Evolutionary conservation across 2,113 vertebrate genomes (phyloP).

Genomic region (Tyrannus savana): DNA sequence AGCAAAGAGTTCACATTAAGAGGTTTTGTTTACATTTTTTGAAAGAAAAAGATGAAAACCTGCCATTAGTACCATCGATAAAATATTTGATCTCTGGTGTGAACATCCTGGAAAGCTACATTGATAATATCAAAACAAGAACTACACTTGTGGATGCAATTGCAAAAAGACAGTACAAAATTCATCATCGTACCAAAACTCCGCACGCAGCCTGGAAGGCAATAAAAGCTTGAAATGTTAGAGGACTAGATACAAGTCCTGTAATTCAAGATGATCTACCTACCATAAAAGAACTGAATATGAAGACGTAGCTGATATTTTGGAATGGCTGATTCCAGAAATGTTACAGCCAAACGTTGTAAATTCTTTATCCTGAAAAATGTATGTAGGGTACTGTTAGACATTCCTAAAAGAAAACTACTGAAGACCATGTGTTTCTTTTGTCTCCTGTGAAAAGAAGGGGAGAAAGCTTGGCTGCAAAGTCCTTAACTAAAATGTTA

Average conservation of each 20-base stretch:
- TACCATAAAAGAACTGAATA: not conserved
- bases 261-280: slow-evolving; percentile 18
- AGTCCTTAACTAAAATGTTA: slow-evolving; percentile 4
- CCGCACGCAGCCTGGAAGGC: not conserved
- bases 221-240: slow-evolving; percentile 12
- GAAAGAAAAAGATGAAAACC: slow-evolving; percentile 34
- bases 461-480: not conserved
- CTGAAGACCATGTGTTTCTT: not conserved
- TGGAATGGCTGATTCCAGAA: slow-evolving; percentile 16
- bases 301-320: not conserved
- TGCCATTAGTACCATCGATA: slow-evolving; percentile 16
- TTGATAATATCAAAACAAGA: slow-evolving; percentile 21
- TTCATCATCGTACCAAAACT: slow-evolving; percentile 3
- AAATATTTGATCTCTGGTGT: slow-evolving; percentile 27
- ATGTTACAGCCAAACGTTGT: not conserved
- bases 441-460: not conserved
- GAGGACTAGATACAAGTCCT: slow-evolving; percentile 8
- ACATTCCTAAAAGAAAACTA: not conserved
- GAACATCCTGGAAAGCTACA: slow-evolving; percentile 31
- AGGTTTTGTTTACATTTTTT: slow-evolving; percentile 10
- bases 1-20: slow-evolving; percentile 12
- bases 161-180: slow-evolving; percentile 22
- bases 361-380: slow-evolving; percentile 6
- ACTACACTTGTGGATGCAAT: slow-evolving; percentile 13
- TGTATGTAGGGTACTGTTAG: not conserved